Evolutionary conservation across 2,113 vertebrate species (phyloP).

Genomic region (Eptatretus burgeri): DNA sequence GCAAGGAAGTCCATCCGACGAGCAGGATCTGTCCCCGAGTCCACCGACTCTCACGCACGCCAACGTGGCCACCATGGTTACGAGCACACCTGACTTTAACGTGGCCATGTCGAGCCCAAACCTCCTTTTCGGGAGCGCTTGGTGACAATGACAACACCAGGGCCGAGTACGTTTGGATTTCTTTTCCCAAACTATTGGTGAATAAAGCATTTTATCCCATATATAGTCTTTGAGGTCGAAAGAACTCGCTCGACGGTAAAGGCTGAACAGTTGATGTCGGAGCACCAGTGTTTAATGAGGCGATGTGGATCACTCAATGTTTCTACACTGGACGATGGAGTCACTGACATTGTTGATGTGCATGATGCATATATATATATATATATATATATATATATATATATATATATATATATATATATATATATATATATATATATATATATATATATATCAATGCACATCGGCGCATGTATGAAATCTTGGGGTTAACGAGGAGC

Average conservation of each 20-base stretch:
- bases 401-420: slow-evolving; percentile 4
- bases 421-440: not conserved
- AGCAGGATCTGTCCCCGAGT: not conserved
- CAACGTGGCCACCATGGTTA: not conserved
- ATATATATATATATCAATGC: not conserved
- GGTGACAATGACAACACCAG: not conserved
- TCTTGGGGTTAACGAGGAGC: no score
- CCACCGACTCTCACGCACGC: not conserved
- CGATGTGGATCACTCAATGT: no score
- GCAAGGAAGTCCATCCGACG: slow-evolving; percentile 1
- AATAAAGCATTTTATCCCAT: no score
- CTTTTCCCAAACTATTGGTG: no score
- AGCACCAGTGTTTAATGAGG: no score
- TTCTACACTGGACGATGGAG: no score
- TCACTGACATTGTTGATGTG: no score
- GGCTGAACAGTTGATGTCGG: no score
- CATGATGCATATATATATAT: not conserved
- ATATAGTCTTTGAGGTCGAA: no score
- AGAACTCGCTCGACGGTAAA: no score
- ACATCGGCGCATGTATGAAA: no score
- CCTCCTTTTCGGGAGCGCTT: slow-evolving; percentile 2
- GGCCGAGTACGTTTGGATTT: no score
- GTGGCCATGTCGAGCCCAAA: not conserved
- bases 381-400: not conserved
- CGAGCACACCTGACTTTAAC: not conserved